Evolutionary conservation across 2,888 invertebrate genomes (phyloP).

Genomic region (Tenthredo scrophulariae): DNA sequence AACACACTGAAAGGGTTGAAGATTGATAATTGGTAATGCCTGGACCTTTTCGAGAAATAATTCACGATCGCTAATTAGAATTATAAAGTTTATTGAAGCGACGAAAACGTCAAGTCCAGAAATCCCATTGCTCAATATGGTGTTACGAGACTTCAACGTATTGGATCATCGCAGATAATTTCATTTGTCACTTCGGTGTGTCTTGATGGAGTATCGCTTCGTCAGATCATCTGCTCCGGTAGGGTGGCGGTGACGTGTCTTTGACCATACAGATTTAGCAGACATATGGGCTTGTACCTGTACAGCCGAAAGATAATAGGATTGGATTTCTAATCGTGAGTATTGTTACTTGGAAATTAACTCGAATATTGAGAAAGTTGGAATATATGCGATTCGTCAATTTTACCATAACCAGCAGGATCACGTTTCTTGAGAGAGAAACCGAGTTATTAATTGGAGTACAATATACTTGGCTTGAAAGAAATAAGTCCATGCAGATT

Average conservation of each 20-base stretch:
- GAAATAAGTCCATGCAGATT: neutral
- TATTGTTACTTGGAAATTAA: neutral
- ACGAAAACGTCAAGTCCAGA: neutral
- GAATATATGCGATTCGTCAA: neutral
- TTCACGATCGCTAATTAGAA: neutral
- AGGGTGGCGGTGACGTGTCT: neutral
- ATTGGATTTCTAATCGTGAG: neutral
- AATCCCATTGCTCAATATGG: neutral
- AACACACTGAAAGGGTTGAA: neutral
- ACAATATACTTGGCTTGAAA: neutral
- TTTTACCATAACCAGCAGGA: neutral
- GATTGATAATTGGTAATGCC: neutral
- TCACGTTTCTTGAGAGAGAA: neutral
- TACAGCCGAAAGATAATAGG: neutral
- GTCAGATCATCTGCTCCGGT: neutral
- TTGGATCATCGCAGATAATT: neutral
- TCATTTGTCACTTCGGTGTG: neutral
- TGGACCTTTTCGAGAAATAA: neutral
- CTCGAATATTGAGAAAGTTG: neutral
- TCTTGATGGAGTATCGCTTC: neutral
- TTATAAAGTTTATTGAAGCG: neutral
- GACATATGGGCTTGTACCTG: neutral
- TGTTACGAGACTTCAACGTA: neutral
- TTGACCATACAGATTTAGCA: neutral
- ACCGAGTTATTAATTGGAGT: neutral